These are phyloP conservation scores for Macrostomum lignano DNA, from an alignment of 1,140 invertebrate genomes.

Conservation along the genomic window DNA sequence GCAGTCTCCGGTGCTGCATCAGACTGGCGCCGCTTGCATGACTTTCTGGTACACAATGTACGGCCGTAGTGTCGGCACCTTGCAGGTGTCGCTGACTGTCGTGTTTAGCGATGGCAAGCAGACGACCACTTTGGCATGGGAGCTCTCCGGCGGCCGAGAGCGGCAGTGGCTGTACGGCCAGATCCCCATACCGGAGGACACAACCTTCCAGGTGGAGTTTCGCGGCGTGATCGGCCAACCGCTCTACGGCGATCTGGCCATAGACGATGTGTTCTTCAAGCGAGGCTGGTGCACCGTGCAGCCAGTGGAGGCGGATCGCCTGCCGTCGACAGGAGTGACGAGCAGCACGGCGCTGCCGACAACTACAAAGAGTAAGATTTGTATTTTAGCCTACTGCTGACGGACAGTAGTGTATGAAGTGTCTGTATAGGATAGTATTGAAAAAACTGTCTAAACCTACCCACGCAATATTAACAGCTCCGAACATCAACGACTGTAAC, in stretches of 20 bases:
- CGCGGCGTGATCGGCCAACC: constrained; percentile 37
- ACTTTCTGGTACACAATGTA: constrained; percentile 48
- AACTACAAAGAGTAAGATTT: no score
- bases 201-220: constrained; percentile 35
- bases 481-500: no score
- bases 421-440: no score
- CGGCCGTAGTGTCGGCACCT: constrained; percentile 26
- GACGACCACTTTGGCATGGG: constrained; percentile 9
- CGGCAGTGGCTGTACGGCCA: constrained; percentile 12
- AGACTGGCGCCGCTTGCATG: constrained; percentile 12
- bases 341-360: no score
- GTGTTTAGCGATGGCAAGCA: no score
- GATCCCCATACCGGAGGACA: constrained; percentile 13
- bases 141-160: constrained; percentile 10
- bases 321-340: no score
- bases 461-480: no score
- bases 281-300: constrained; percentile 17
- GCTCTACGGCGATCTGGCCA: constrained; percentile 42
- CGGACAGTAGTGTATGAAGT: no score
- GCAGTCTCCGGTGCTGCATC: no score
- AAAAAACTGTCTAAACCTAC: no score
- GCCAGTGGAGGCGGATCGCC: constrained; percentile 9
- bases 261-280: constrained; percentile 40
- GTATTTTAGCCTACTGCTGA: no score
- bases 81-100: constrained; percentile 11